Conservation (phyloP, 2,797 vertebrate species). For the Clarias pachynema region DNA sequence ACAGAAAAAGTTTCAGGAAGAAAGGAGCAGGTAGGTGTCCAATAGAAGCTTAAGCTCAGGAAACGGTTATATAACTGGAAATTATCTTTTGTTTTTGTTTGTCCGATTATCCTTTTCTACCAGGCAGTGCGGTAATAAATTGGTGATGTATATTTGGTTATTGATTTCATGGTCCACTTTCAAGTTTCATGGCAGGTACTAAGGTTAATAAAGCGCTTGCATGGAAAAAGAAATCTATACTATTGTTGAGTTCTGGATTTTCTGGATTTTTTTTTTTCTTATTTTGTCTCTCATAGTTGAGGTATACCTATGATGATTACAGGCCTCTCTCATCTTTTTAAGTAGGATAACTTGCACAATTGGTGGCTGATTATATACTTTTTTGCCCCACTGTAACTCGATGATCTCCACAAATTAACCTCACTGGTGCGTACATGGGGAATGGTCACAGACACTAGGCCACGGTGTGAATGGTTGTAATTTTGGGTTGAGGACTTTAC, state of each 20-base stretch:
- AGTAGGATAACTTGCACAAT: too few species aligned
- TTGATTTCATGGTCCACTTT: not conserved
- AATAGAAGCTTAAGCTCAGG: slow-evolving; percentile 51
- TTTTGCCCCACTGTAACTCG: not conserved
- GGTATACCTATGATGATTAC: too few species aligned
- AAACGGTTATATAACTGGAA: not conserved
- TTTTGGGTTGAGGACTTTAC: not conserved
- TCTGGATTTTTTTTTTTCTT: too few species aligned
- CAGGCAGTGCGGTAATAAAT: not conserved
- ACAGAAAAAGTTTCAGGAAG: slow-evolving; percentile 12
- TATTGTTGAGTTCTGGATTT: not conserved
- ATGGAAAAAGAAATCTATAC: not conserved
- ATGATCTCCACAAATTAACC: not conserved
- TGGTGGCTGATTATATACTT: too few species aligned
- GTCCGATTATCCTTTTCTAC: not conserved
- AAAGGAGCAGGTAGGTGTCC: slow-evolving; percentile 45
- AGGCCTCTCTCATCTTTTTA: too few species aligned
- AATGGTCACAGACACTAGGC: not conserved
- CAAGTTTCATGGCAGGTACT: not conserved
- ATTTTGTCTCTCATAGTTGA: too few species aligned
- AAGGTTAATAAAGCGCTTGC: not conserved
- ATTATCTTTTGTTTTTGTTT: not conserved
- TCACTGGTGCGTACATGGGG: not conserved
- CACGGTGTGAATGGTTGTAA: not conserved
- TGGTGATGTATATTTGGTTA: not conserved